Percentiles rank a stretch among this genome's conserved stretches.
Conservation (phyloP, 2,797 vertebrate species). For the Fratercula arctica region DNA sequence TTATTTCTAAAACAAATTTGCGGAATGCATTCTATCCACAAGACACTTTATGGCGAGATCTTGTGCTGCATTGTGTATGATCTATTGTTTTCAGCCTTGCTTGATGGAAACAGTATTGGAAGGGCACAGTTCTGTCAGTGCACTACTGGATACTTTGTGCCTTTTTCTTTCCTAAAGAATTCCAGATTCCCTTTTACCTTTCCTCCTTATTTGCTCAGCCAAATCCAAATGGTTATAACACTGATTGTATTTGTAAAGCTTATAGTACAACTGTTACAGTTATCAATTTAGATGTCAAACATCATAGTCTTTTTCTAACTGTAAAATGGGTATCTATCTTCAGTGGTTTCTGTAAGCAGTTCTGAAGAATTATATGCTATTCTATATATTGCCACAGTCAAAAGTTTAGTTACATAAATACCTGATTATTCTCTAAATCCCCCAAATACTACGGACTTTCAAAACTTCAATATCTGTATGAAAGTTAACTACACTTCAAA, state of each 20-base stretch:
- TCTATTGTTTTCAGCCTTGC: neutral
- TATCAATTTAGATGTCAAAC: neutral
- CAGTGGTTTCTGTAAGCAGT: neutral
- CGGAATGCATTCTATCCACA: neutral
- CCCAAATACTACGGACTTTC: neutral
- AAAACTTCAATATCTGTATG: neutral
- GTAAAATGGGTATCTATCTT: neutral
- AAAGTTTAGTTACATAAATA: neutral
- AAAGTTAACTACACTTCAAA: neutral
- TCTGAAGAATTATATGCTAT: neutral
- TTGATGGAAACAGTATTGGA: neutral
- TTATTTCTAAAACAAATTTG: neutral
- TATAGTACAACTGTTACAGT: neutral
- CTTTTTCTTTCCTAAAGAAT: neutral
- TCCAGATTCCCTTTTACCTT: neutral
- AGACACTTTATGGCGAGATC: neutral
- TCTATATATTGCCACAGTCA: neutral
- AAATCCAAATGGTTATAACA: neutral
- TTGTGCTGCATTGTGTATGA: neutral
- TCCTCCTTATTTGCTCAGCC: neutral
- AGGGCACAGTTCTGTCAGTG: neutral
- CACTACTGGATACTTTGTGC: neutral
- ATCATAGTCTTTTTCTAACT: neutral
- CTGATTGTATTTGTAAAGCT: neutral
- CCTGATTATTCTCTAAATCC: neutral